Percentiles rank a stretch among this genome's conserved stretches.
These are phyloP conservation scores for Silurus meridionalis DNA, from an alignment of 2,113 vertebrate species.

Conservation along the genomic window DNA sequence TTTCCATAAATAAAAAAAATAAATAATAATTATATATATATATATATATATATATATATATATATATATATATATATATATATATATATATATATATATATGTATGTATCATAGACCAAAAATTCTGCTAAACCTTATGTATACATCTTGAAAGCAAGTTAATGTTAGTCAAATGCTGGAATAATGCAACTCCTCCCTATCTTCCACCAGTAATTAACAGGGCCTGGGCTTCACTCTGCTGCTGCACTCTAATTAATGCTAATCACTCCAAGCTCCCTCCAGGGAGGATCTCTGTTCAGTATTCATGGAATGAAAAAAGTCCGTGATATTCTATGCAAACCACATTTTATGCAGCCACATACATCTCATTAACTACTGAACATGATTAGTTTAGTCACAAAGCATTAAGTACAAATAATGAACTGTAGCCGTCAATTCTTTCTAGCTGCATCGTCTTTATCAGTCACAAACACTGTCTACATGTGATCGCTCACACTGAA, in stretches of 20 bases:
- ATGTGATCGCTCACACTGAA: not conserved
- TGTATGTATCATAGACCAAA: not conserved
- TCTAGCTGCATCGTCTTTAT: constrained; percentile 5
- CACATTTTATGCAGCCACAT: constrained; percentile 11
- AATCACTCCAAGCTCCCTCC: constrained; percentile 50
- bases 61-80: too few species aligned
- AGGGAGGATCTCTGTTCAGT: constrained; percentile 43
- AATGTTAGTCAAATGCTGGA: constrained; percentile 16
- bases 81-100: too few species aligned
- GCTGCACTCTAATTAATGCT: constrained; percentile 56
- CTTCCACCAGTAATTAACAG: constrained; percentile 57
- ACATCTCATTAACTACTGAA: constrained; percentile 25
- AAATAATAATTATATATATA: too few species aligned
- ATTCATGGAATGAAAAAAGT: constrained; percentile 40
- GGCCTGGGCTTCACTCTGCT: constrained; percentile 43
- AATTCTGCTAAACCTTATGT: not conserved
- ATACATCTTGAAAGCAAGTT: not conserved
- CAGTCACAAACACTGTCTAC: not conserved
- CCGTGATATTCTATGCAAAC: constrained; percentile 29
- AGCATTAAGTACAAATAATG: not conserved
- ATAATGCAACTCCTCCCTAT: constrained; percentile 46
- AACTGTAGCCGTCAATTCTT: not conserved
- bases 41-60: too few species aligned
- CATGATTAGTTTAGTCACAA: not conserved
- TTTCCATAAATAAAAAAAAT: not conserved